A percentile compares a stretch with the other conserved stretches of the same genome.
phyloP scores from a whole-genome alignment of 2,797 vertebrate species.

The Enteromius radiatus region DNA sequence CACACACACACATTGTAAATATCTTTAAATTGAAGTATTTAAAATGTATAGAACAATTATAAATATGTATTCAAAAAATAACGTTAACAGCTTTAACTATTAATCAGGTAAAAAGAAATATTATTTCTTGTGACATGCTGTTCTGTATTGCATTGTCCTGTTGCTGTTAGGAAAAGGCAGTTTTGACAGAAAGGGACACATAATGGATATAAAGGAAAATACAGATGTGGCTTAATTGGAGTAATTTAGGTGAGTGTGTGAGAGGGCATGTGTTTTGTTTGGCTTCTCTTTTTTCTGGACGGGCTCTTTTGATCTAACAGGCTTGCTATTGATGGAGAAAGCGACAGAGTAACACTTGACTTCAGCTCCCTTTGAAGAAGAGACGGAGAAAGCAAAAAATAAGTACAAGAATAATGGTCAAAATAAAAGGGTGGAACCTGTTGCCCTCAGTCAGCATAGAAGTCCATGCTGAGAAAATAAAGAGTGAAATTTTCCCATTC shows the following conservation, averaged over 20 bases:
- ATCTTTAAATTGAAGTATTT: not conserved
- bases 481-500: not conserved
- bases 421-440: not conserved
- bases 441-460: not conserved
- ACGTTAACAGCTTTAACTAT: not conserved
- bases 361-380: constrained; percentile 44
- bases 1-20: not conserved
- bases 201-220: constrained; percentile 20
- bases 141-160: not conserved
- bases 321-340: constrained; percentile 48
- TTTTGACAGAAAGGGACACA: not conserved
- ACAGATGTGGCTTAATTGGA: constrained; percentile 27
- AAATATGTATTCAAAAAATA: not conserved
- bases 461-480: constrained; percentile 12
- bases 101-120: not conserved
- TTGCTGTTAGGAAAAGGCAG: constrained; percentile 1
- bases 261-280: constrained; percentile 22
- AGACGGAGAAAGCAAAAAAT: constrained; percentile 46
- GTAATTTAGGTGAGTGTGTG: constrained; percentile 33
- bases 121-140: not conserved
- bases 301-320: constrained; percentile 19
- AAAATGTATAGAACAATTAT: not conserved
- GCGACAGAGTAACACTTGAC: constrained; percentile 47
- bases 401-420: constrained; percentile 52
- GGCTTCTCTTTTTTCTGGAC: constrained; percentile 21